Evolutionary conservation across 2,888 invertebrate genomes (phyloP).

Genomic region (Drosophila peninsularis): DNA sequence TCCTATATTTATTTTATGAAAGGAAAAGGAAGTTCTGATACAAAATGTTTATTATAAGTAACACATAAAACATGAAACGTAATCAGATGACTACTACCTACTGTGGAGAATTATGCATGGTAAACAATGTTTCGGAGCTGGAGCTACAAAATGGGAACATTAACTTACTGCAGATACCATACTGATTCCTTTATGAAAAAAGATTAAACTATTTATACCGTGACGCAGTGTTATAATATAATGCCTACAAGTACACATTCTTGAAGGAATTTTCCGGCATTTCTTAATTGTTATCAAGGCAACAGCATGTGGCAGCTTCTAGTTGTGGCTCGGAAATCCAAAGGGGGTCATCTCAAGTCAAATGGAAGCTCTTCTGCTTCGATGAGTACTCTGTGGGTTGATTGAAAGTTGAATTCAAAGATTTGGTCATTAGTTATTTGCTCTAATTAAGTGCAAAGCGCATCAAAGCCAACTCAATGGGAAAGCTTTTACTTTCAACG

Average conservation of each 20-base stretch:
- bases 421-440: conserved; percentile 70
- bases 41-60: too few relatives aligned
- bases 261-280: conserved; percentile 5
- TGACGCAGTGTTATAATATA: too few relatives aligned
- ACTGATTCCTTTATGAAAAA: too few relatives aligned
- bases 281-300: conserved; percentile 40
- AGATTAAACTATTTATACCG: too few relatives aligned
- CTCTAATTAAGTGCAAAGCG: conserved; percentile 73
- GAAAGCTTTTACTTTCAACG: conserved; percentile 30
- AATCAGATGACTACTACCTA: too few relatives aligned
- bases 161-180: too few relatives aligned
- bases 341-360: conserved; percentile 16
- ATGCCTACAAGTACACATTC: conserved; percentile 22
- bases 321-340: neutral
- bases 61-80: too few relatives aligned
- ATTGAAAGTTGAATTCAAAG: conserved; percentile 48
- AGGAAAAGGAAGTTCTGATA: too few relatives aligned
- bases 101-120: too few relatives aligned
- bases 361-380: conserved; percentile 40
- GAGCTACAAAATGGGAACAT: too few relatives aligned
- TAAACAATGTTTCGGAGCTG: too few relatives aligned
- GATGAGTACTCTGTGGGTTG: conserved; percentile 31
- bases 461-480: conserved; percentile 46
- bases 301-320: conserved; percentile 26
- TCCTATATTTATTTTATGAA: too few relatives aligned